Base-by-base conservation (phyloP, 2,888 invertebrate genomes). In the Notocelia uddmanniana region DNA sequence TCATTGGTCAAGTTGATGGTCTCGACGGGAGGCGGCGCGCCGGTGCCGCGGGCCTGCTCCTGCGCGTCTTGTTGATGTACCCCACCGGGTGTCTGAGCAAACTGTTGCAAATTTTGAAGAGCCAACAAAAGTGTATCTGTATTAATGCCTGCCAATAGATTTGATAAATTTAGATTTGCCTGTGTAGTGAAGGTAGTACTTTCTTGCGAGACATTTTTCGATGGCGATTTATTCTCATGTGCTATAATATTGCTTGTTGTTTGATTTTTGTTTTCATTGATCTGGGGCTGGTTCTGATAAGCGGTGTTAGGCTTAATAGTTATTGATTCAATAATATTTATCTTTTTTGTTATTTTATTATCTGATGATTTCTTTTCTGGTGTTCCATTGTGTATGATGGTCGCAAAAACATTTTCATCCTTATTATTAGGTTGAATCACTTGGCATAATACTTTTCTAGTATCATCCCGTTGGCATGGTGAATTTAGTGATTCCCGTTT, bases 1-100 rank as follows among this genome's bases (percentile, higher is more conserved):
- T 91, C 93, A 79, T 92, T 91, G 37, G 91, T 92, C 66, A 92
- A 82, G 77, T 93, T 93, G 45, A 91, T 91, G 1, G 91, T 91
- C 81, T 91, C 92, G 8, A 88, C 77, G 41, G 74, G n/a, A n/a
- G n/a, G 75, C 73, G 83, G 76, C 13, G 34, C 45, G 55, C 76
- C 74, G 57, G 63, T 68, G 31, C 67, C 75, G 41, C 74, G 72
- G 52, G 78, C 75, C 58, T 79, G 78, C 62, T 52, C 69, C 19
- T 70, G 75, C 71, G 80, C 73, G 55, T 75, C 77, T 31, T 69
- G 73, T 54, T 76, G 71, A 54, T 64, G 73, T 45, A 60, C 75
- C 10, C 80, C 76, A 48, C 79, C 74, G 18, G 81, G 67, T 45
- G 77, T 85, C 73, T 89, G 84, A 34, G 85, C 75, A 13, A 93